Evolutionary conservation across 2,888 invertebrate genomes (phyloP).

Genomic region (Mythimna albipuncta): DNA sequence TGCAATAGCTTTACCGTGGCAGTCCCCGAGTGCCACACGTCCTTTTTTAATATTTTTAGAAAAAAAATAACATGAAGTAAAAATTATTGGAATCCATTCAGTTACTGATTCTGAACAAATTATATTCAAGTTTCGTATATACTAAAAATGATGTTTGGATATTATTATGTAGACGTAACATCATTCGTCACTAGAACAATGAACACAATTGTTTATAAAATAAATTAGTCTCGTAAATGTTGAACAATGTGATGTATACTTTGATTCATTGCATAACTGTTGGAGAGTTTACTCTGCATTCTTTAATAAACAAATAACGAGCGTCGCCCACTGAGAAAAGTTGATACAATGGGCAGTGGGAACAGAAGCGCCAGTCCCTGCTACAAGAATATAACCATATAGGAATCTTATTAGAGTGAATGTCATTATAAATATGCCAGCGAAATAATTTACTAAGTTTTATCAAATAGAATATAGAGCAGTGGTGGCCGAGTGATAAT

Average conservation of each 20-base stretch:
- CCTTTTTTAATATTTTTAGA: too few relatives aligned
- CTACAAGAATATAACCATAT: not conserved
- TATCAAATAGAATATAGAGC: too few relatives aligned
- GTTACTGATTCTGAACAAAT: too few relatives aligned
- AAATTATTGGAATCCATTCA: too few relatives aligned
- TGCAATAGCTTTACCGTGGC: too few relatives aligned
- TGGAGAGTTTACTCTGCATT: slow-evolving; percentile 39
- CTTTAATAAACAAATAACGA: slow-evolving; percentile 50
- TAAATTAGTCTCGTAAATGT: not conserved
- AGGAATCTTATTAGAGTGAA: not conserved
- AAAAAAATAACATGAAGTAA: too few relatives aligned
- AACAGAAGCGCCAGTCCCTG: slow-evolving; percentile 20
- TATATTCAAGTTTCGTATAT: too few relatives aligned
- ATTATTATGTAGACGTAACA: not conserved
- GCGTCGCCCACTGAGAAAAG: slow-evolving; percentile 43
- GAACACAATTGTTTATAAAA: slow-evolving; percentile 20
- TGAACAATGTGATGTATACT: slow-evolving; percentile 23
- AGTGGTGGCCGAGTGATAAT: too few relatives aligned
- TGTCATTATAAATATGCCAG: too few relatives aligned
- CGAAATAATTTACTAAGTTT: too few relatives aligned
- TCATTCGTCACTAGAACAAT: not conserved
- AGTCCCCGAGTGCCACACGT: too few relatives aligned
- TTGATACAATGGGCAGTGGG: not conserved
- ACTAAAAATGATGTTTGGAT: too few relatives aligned
- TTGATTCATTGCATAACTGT: slow-evolving; percentile 36